phyloP scores from a whole-genome alignment of 2,113 vertebrate species.

The Muntiacus muntjak region DNA sequence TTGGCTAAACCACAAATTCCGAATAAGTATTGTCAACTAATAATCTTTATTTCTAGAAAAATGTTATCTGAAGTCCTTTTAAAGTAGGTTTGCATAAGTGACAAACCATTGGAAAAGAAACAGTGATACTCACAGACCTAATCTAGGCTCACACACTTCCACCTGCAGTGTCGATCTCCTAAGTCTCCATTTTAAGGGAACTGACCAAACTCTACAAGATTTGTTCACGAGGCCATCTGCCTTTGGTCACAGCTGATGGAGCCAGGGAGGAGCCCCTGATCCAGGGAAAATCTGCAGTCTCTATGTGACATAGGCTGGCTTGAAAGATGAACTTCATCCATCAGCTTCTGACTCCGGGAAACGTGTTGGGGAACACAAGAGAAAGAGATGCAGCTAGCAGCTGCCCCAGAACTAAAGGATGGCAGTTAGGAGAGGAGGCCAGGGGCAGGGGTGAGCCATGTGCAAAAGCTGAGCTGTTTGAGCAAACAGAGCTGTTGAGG shows the following conservation, averaged over 20 bases:
- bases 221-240: accelerated
- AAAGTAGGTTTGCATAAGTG: background rate
- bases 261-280: background rate
- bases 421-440: background rate
- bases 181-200: background rate
- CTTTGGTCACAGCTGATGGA: background rate
- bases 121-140: background rate
- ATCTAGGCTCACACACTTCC: background rate
- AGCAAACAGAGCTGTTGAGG: background rate
- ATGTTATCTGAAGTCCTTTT: background rate
- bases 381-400: background rate
- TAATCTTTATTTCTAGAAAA: background rate
- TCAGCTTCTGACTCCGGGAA: background rate
- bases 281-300: background rate
- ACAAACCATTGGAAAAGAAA: background rate
- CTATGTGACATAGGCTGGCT: background rate
- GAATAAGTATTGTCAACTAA: background rate
- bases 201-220: background rate
- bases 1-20: background rate
- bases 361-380: background rate
- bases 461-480: background rate
- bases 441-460: background rate
- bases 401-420: background rate
- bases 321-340: background rate
- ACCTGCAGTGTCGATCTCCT: no score